These are phyloP conservation scores for Aegypius monachus DNA, from an alignment of 2,113 vertebrate species.

Conservation along the genomic window DNA sequence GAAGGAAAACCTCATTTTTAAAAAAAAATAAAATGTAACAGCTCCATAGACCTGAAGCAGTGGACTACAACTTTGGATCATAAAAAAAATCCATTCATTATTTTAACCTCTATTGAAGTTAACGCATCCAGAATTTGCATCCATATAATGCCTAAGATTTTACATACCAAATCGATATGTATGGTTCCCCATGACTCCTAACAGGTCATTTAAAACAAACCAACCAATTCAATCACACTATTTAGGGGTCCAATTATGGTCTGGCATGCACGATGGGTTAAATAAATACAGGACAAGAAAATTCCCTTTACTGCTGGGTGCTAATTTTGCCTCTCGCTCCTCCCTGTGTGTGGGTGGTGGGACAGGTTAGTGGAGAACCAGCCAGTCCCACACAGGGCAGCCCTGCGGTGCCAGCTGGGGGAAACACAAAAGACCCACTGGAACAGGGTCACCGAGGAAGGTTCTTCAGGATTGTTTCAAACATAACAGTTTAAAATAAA, in stretches of 20 bases:
- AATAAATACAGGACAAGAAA: background rate
- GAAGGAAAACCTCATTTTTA: background rate
- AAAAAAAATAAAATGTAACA: background rate
- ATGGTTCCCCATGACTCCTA: background rate
- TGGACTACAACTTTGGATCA: background rate
- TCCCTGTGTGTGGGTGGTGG: background rate
- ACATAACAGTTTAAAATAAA: background rate
- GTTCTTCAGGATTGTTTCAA: background rate
- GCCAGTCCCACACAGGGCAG: background rate
- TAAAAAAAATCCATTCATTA: background rate
- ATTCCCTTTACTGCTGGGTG: background rate
- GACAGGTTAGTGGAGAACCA: background rate
- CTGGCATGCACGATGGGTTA: fast-evolving
- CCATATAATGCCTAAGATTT: background rate
- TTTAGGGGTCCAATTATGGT: background rate
- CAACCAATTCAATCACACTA: background rate
- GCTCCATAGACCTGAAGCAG: background rate
- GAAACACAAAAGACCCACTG: background rate
- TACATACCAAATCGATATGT: background rate
- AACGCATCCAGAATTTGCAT: background rate
- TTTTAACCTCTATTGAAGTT: background rate
- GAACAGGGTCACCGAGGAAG: background rate
- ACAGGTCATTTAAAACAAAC: background rate
- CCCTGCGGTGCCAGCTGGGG: background rate
- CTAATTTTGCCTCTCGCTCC: background rate